phyloP scores from a whole-genome alignment of 2,797 vertebrate species.

The Sebastes minor region DNA sequence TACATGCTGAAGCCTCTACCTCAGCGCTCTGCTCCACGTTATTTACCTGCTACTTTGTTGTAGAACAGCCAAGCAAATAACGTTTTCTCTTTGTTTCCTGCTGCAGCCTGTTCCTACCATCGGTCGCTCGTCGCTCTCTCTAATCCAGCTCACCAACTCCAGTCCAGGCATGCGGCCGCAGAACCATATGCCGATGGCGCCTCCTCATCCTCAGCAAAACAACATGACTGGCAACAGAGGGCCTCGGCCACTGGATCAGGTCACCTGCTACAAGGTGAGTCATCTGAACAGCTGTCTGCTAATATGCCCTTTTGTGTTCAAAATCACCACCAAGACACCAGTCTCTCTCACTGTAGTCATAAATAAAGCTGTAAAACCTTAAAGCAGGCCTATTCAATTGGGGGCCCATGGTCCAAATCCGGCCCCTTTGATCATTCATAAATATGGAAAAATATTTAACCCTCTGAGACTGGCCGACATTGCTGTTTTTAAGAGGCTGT shows the following conservation, averaged over 20 bases:
- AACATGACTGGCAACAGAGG: constrained; percentile 90
- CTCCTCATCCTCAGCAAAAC: constrained; percentile 64
- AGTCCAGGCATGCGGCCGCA: constrained; percentile 87
- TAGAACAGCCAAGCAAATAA: neutral
- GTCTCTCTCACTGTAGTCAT: neutral
- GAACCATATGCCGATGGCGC: constrained; percentile 81
- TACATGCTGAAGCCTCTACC: neutral
- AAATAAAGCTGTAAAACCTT: neutral
- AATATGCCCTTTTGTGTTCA: neutral
- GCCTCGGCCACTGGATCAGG: constrained; percentile 95
- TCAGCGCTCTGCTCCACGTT: neutral
- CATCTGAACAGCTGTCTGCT: neutral
- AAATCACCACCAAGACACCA: neutral
- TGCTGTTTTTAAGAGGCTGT: too few species aligned
- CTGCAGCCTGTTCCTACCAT: constrained; percentile 63
- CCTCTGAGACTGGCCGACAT: too few species aligned
- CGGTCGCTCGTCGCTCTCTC: constrained; percentile 88
- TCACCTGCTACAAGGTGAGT: constrained; percentile 98
- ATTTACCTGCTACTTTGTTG: neutral
- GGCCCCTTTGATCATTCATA: too few species aligned
- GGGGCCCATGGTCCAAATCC: too few species aligned
- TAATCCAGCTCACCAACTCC: constrained; percentile 90
- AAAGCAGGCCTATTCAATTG: too few species aligned
- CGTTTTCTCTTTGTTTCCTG: neutral
- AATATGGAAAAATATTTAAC: too few species aligned